Evolutionary conservation across 2,113 vertebrate genomes (phyloP), one percentile per base, ranked within the genome.

Genomic region (Mirza zaza): DNA sequence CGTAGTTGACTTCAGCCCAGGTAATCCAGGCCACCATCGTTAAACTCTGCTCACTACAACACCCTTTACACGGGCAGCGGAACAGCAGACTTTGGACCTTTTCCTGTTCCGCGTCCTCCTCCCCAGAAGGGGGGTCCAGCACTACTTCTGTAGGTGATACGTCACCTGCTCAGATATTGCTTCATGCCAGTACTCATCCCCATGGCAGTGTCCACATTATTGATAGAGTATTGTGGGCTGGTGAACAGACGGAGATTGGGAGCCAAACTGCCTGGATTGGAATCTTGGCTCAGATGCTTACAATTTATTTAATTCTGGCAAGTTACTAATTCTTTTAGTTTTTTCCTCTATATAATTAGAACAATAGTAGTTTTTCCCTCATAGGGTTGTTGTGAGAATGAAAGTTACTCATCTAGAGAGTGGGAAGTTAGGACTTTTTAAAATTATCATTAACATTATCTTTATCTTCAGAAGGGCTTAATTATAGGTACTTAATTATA

Each of bases 401-500:
- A 92, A 65, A 63, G 61, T 63, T 63, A 63, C 29, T 63, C 25
- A 63, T 29, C 61, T 29, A 63, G 61, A 63, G 27, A 63, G 61
- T 63, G 61, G 61, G 61, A 77, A 18, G 5, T 68, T 90, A 50
- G 1, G 27, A 63, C 11, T 82, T 90, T 68, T 85, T 85, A 4
- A 55, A 45, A 68, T 85, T 45, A 70, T 55, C 52, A 75, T 84
- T 45, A n/a, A 81, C 42, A 61, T 48, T 81, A 50, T 45, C 36
- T 12, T 45, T 15, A 75, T 32, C 52, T 18, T 89, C 17, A 79
- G 59, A 71, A 36, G 61, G 25, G 32, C 15, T 88, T 95, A 92
- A 91, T 73, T 67, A 91, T 71, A 55, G 52, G 17, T 29, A n/a
- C 20, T 88, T 95, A 92, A 91, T 73, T 67, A 87, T 71, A 91